These are phyloP conservation scores for Eufriesea mexicana DNA, from an alignment of 1,140 invertebrate genomes.

Conservation along the genomic window DNA sequence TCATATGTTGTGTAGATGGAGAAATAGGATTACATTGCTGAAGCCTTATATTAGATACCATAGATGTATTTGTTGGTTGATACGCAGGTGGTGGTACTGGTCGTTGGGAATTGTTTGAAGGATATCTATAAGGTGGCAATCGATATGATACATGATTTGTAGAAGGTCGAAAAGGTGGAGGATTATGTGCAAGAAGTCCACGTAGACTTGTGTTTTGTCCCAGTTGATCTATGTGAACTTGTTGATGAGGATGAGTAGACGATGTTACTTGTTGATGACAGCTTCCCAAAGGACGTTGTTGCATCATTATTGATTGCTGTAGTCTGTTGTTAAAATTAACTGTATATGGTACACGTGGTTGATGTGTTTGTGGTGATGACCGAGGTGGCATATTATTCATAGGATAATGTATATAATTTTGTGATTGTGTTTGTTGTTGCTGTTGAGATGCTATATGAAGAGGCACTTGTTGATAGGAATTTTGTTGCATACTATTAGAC, in stretches of 20 bases:
- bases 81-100: constrained; percentile 71
- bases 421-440: constrained; percentile 61
- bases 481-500: constrained; percentile 61
- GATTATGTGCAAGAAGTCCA: constrained; percentile 78
- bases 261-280: constrained; percentile 82
- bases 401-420: constrained; percentile 75
- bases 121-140: constrained; percentile 77
- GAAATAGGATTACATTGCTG: constrained; percentile 73
- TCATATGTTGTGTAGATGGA: constrained; percentile 64
- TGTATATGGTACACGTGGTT: constrained; percentile 70
- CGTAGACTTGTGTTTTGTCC: constrained; percentile 77
- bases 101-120: constrained; percentile 64
- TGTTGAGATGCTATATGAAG: constrained; percentile 60
- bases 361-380: constrained; percentile 75
- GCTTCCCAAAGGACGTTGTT: constrained; percentile 73
- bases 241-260: constrained; percentile 82
- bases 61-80: constrained; percentile 69
- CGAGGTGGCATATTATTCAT: constrained; percentile 74
- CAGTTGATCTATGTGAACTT: constrained; percentile 77
- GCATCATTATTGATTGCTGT: constrained; percentile 75
- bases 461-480: constrained; percentile 69
- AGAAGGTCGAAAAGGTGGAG: constrained; percentile 72
- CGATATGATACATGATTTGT: constrained; percentile 75
- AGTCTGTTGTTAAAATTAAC: constrained; percentile 72
- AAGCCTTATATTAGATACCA: constrained; percentile 72